Evolutionary conservation across 2,797 vertebrate genomes (phyloP), one percentile per base, ranked within the genome.

Genomic region (Tinamus major): DNA sequence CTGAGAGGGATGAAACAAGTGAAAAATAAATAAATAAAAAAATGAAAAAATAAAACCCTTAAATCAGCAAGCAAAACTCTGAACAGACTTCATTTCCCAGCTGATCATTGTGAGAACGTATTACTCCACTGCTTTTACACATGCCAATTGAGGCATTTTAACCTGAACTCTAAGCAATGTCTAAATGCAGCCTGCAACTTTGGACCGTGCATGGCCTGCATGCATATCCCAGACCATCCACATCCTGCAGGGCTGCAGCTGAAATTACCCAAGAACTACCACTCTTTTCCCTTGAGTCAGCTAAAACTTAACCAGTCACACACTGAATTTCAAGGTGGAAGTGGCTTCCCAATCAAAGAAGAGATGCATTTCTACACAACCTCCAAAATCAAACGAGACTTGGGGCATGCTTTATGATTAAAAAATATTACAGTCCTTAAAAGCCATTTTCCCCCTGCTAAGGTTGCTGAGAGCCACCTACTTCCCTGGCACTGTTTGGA

Each of bases 11-110:
- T 80, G 65, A 49, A 49, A 49, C 5, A 10, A 49, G 48, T 49
- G 21, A 23, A 23, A 49, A 49, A 49, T 49, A 49, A 49, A 49
- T 46, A 46, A 46, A 20, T 49, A 23, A 49, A 12, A 24, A 41
- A 46, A 19, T 46, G 8, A 35, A 35, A 20, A 49, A 48, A 23
- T 49, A 49, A 49, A 49, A 12, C 21, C 21, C 48, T 75, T 33
- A 75, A 75, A 12, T 70, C 85, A 88, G 55, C 72, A 84, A 56
- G 67, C 63, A 87, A 76, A 89, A 93, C 83, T 72, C 65, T 71
- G 62, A 49, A 23, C 48, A 23, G 9, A 56, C 59, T 89, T 63
- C 10, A 51, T 89, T 80, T 87, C 70, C 63, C 56, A 83, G 6
- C 2, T 56, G 55, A 80, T 49, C 72, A 61, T 1, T 76, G 18